Evolutionary conservation across 2,888 invertebrate genomes (phyloP), one percentile per base, ranked within the genome.

Genomic region (Syrista parreyssii): DNA sequence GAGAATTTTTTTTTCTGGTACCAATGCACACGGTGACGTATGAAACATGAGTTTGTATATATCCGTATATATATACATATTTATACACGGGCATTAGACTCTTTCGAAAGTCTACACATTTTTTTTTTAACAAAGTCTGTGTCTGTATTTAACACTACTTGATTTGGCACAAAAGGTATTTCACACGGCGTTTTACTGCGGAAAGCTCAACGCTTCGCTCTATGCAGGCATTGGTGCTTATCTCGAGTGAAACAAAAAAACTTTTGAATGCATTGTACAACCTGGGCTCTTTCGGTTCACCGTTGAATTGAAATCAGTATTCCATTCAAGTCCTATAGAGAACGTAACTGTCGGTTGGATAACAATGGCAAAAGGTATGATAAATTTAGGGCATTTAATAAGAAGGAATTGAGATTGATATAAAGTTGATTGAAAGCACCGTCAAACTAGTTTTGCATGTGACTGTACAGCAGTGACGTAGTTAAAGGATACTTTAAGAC

Each of bases 261-360:
- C n/a, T 74, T 23, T 74, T 34, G 35, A 35, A 74, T 23, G 74
- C 35, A 74, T 74, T 33, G 34, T 30, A 35, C 12, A 33, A 23
- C 30, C 11, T 23, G 35, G 11, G 35, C 36, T 32, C 71, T 71
- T 32, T 31, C 71, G 31, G 4, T 32, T 12, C 71, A 73, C 78
- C 73, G 75, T 76, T 79, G 78, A 80, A 79, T 82, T 82, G 78
- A 82, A 83, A 85, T 85, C 80, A 80, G 82, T 72, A 80, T 82
- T 80, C 78, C 74, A 77, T 79, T 80, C 78, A 3, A 71, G 71
- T 71, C 9, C 71, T 31, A 15, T 71, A 12, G 4, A 12, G 71
- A 71, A 71, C 71, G 71, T 15, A 23, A 9, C 71, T 55, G 23
- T 23, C 2, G 0, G 9, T 23, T 23, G 55, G 55, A 55, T 23